Evolutionary conservation across 2,797 vertebrate genomes (phyloP).

Genomic region (Poecile montanus): DNA sequence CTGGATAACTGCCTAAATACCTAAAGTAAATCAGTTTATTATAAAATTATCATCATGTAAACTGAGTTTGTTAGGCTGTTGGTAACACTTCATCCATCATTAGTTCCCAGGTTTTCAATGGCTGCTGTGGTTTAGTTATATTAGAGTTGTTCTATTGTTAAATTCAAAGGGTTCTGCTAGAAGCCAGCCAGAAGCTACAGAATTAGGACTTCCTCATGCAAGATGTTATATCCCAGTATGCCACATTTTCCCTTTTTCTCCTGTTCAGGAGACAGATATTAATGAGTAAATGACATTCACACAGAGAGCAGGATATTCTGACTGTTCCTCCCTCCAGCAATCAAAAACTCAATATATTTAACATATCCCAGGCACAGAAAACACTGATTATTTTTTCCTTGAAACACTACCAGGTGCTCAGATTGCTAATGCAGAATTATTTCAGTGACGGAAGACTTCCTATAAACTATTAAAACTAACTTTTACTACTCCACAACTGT

Average conservation of each 20-base stretch:
- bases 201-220: constrained; percentile 44
- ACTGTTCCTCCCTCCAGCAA: background rate
- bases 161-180: background rate
- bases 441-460: background rate
- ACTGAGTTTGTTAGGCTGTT: background rate
- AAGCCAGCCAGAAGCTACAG: constrained; percentile 10
- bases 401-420: background rate
- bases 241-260: background rate
- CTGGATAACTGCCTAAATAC: background rate
- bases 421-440: background rate
- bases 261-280: constrained; percentile 11
- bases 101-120: background rate
- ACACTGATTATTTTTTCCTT: background rate
- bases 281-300: constrained; percentile 25
- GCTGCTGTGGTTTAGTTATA: background rate
- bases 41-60: background rate
- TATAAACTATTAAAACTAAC: background rate
- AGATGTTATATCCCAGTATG: background rate
- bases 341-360: background rate
- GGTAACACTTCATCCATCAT: background rate
- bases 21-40: background rate
- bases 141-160: background rate
- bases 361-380: background rate
- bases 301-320: background rate
- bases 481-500: background rate